Conservation (phyloP, 2,888 invertebrate species). For the Marronus borbonicus region DNA sequence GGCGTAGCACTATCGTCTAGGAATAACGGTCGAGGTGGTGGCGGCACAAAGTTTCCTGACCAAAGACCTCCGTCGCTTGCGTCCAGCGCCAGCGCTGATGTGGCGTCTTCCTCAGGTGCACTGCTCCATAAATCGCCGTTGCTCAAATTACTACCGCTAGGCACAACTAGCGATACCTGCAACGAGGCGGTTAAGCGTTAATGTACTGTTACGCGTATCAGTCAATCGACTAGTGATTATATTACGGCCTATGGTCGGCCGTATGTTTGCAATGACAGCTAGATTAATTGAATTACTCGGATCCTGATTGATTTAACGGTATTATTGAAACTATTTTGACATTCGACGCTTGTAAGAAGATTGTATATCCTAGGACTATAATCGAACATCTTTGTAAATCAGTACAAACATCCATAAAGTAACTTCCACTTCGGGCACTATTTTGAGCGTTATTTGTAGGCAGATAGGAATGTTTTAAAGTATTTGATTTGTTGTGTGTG, state of each 20-base stretch:
- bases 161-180: constrained; percentile 60
- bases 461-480: no score
- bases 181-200: constrained; percentile 47
- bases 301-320: constrained; percentile 15
- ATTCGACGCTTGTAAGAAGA: background rate
- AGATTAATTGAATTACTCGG: constrained; percentile 14
- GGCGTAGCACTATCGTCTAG: constrained; percentile 77
- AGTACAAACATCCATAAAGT: no score
- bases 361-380: background rate
- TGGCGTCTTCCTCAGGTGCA: constrained; percentile 59
- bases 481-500: no score
- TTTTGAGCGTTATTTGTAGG: no score
- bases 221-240: constrained; percentile 14
- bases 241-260: constrained; percentile 1
- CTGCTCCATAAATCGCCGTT: constrained; percentile 50
- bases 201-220: constrained; percentile 12
- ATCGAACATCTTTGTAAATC: no score
- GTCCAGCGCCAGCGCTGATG: constrained; percentile 61
- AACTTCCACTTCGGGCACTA: no score
- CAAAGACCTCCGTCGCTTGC: constrained; percentile 67
- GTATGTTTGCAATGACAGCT: background rate
- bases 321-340: background rate
- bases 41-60: constrained; percentile 75
- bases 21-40: constrained; percentile 79
- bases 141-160: constrained; percentile 57